These are phyloP conservation scores for Dicranocentrus wangi DNA, from an alignment of 2,888 invertebrate genomes.

Conservation along the genomic window DNA sequence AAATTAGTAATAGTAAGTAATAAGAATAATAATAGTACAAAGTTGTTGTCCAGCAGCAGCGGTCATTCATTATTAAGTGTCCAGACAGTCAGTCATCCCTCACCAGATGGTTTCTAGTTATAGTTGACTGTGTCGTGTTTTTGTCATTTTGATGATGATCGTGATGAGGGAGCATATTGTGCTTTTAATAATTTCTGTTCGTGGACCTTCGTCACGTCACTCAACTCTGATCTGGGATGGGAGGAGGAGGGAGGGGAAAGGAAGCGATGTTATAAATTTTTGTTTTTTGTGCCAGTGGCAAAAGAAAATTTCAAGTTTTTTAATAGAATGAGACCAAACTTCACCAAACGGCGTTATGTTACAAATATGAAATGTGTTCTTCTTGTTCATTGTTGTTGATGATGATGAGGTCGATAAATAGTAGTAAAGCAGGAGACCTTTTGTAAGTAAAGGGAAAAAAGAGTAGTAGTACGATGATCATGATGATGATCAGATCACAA, in stretches of 20 bases:
- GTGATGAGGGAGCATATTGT: constrained; percentile 8
- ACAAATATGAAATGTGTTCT: constrained; percentile 37
- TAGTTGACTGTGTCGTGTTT: background rate
- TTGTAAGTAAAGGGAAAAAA: constrained; percentile 17
- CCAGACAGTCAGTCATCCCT: no score
- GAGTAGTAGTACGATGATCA: constrained; percentile 2
- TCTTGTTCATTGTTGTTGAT: no score
- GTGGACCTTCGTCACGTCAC: no score
- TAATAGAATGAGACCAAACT: constrained; percentile 24
- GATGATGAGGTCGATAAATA: constrained; percentile 30
- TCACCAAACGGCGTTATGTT: constrained; percentile 17
- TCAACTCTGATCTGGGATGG: no score
- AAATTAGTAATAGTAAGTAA: no score
- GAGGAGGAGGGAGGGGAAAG: constrained; percentile 8
- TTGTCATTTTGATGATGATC: background rate
- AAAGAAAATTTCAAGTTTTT: constrained; percentile 46
- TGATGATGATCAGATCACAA: constrained; percentile 44
- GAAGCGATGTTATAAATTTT: constrained; percentile 1
- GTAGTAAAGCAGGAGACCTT: constrained; percentile 48
- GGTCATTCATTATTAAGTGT: background rate
- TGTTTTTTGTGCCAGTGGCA: constrained; percentile 52
- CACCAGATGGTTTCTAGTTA: constrained; percentile 4
- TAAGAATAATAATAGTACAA: background rate
- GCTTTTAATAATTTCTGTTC: background rate
- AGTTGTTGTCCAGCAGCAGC: background rate